Evolutionary conservation across 2,888 invertebrate species (phyloP).

Genomic region (Pseudococcus longispinus): DNA sequence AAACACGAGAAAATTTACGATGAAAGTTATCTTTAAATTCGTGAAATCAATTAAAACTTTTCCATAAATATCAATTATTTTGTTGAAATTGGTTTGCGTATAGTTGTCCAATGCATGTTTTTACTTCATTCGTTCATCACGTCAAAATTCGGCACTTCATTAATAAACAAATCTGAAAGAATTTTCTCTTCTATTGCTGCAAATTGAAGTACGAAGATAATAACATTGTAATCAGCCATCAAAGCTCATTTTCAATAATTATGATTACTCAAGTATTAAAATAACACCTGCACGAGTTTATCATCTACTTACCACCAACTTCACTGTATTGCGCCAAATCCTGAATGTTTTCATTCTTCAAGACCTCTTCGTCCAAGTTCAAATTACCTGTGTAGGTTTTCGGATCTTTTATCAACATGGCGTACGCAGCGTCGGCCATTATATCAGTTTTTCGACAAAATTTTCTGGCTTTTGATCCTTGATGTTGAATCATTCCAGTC

Average conservation of each 20-base stretch:
- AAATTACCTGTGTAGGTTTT: constrained; percentile 82
- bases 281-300: too few species aligned
- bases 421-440: constrained; percentile 87
- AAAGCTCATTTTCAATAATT: too few species aligned
- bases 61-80: too few species aligned
- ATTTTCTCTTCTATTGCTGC: neutral
- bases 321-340: constrained; percentile 85
- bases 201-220: neutral
- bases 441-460: constrained; percentile 82
- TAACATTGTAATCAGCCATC: neutral
- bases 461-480: constrained; percentile 71
- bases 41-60: too few species aligned
- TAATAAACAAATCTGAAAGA: neutral
- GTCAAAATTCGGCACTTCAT: neutral
- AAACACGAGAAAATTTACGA: too few species aligned
- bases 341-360: constrained; percentile 78
- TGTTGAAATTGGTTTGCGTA: too few species aligned
- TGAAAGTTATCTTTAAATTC: too few species aligned
- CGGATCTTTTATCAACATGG: constrained; percentile 80
- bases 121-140: neutral
- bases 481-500: constrained; percentile 84
- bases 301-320: constrained; percentile 77
- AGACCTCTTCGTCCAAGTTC: constrained; percentile 87
- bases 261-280: too few species aligned
- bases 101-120: too few species aligned